Evolutionary conservation across 2,888 invertebrate genomes (phyloP).

Genomic region (Apoda limacodes): DNA sequence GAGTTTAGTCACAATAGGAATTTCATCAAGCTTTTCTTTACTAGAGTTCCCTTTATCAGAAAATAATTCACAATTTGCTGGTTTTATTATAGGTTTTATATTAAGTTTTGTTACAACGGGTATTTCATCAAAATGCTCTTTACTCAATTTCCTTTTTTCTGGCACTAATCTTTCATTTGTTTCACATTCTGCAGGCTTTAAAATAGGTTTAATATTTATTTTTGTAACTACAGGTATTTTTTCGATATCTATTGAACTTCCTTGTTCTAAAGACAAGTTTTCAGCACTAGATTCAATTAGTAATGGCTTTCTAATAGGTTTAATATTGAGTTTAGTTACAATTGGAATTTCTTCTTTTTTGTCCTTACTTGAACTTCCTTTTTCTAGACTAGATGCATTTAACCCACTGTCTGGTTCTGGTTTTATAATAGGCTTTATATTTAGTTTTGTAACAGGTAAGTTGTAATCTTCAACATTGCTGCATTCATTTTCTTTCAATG

Average conservation of each 20-base stretch:
- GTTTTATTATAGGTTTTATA: constrained; percentile 53
- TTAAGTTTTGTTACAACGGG: constrained; percentile 55
- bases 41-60: no score
- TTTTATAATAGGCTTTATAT: constrained; percentile 69
- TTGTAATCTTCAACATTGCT: constrained; percentile 47
- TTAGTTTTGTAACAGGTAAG: constrained; percentile 64
- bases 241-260: constrained; percentile 28
- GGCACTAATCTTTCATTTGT: neutral
- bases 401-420: constrained; percentile 59
- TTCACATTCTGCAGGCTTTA: constrained; percentile 49
- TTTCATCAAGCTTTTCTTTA: no score
- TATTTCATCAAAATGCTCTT: no score
- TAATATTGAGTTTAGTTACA: constrained; percentile 69
- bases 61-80: no score
- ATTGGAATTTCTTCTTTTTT: constrained; percentile 56
- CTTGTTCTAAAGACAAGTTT: constrained; percentile 54
- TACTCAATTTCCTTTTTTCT: no score
- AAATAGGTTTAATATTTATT: constrained; percentile 61
- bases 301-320: constrained; percentile 60
- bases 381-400: constrained; percentile 61
- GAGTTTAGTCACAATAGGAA: no score
- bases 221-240: constrained; percentile 49
- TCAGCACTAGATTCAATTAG: no score
- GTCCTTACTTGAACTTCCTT: constrained; percentile 60
- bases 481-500: constrained; percentile 56